Conservation (phyloP, 2,888 invertebrate genomes). For the Drosophila barbarae region DNA sequence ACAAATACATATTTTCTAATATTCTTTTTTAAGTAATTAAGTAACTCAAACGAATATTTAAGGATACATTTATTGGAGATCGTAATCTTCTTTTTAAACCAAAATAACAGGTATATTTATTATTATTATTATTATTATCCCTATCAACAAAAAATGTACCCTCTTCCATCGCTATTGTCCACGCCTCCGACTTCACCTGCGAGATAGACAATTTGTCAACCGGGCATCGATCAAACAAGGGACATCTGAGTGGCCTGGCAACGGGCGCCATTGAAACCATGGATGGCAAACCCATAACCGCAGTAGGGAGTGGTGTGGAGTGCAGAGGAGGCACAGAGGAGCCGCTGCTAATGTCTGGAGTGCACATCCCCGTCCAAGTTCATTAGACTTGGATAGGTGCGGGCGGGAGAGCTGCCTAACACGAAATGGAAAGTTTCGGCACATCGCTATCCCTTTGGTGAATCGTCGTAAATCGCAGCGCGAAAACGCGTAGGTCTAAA, state of each 20-base stretch:
- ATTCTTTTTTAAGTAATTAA: neutral
- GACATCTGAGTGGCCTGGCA: conserved; percentile 51
- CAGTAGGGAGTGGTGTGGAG: conserved; percentile 34
- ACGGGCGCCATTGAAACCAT: conserved; percentile 49
- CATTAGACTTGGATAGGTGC: conserved; percentile 65
- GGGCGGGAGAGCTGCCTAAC: conserved; percentile 27
- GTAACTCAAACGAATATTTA: no score
- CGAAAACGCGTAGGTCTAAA: conserved; percentile 34
- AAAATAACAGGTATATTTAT: neutral
- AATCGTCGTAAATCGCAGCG: conserved; percentile 50
- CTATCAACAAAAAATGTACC: neutral
- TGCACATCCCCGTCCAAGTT: conserved; percentile 58
- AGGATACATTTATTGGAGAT: no score
- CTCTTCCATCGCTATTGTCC: conserved; percentile 6
- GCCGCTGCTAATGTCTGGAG: conserved; percentile 38
- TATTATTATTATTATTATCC: neutral
- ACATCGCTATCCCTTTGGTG: conserved; percentile 10
- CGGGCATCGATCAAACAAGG: conserved; percentile 65
- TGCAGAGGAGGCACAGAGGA: conserved; percentile 22
- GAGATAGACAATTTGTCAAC: conserved; percentile 60
- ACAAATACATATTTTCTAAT: neutral
- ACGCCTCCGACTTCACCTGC: neutral
- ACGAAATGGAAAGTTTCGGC: conserved; percentile 68
- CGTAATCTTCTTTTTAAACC: neutral
- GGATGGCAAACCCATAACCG: conserved; percentile 48